Conservation (phyloP, 2,888 invertebrate species). For the Spialia ferax region DNA sequence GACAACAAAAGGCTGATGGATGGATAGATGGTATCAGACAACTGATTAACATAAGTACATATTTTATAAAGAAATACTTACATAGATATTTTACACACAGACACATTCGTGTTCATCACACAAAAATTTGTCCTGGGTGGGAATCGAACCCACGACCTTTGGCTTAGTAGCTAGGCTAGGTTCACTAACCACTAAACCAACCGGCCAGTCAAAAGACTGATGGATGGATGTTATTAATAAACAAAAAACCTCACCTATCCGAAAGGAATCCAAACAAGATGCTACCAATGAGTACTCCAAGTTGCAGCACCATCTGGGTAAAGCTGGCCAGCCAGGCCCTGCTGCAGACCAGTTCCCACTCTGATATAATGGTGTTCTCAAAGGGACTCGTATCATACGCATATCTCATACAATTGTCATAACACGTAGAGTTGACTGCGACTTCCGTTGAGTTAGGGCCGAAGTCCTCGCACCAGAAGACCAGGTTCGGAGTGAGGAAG, state of each 20-base stretch:
- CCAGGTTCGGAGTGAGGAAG: conserved; percentile 89
- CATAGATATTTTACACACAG: too few species aligned
- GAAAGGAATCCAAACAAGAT: conserved; percentile 90
- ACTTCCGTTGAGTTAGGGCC: conserved; percentile 55
- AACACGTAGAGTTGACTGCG: conserved; percentile 77
- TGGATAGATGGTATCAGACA: too few species aligned
- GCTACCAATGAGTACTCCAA: conserved; percentile 91
- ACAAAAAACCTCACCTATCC: conserved; percentile 87
- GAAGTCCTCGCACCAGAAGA: conserved; percentile 80
- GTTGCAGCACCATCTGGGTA: conserved; percentile 91
- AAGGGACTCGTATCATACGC: conserved; percentile 89
- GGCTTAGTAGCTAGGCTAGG: too few species aligned
- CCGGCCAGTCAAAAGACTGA: too few species aligned
- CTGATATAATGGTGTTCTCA: conserved; percentile 89
- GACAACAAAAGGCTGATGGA: too few species aligned
- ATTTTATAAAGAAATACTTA: too few species aligned
- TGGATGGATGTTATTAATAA: too few species aligned
- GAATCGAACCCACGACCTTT: too few species aligned
- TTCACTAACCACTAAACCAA: too few species aligned
- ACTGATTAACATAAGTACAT: too few species aligned
- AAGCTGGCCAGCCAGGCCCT: conserved; percentile 88
- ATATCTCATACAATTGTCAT: conserved; percentile 81
- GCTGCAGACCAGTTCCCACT: conserved; percentile 92
- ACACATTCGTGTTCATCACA: too few species aligned
- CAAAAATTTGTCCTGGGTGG: too few species aligned